A percentile compares a stretch with the other conserved stretches of the same genome.
Evolutionary conservation across 2,113 vertebrate genomes (phyloP).

Genomic region (Lophotis ruficrista): DNA sequence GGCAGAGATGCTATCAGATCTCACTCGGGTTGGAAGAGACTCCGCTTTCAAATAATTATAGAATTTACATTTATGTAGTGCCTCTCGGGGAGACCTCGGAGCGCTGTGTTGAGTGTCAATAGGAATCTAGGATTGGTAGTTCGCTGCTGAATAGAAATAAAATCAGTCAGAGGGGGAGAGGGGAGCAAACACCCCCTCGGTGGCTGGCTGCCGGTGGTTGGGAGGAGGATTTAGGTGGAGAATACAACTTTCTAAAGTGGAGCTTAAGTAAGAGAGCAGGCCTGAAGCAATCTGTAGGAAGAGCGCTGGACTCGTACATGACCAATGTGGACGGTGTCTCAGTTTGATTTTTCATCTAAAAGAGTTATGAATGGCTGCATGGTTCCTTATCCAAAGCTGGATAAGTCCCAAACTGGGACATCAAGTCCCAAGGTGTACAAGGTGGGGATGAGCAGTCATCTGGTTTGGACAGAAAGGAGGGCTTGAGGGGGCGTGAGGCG

Average conservation of each 20-base stretch:
- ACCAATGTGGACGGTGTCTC: not conserved
- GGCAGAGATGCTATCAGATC: conserved; percentile 52
- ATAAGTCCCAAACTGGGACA: not conserved
- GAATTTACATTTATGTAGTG: conserved; percentile 55
- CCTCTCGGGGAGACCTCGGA: conserved; percentile 26
- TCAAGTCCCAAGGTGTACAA: not conserved
- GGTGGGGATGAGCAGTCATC: not conserved
- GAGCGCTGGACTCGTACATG: fast-evolving
- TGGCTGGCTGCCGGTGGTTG: not conserved
- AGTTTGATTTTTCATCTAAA: not conserved
- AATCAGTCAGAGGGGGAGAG: not conserved
- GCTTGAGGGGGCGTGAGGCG: fast-evolving
- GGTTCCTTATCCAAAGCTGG: not conserved
- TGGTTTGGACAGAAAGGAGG: not conserved
- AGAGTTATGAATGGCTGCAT: not conserved
- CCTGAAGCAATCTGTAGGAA: not conserved
- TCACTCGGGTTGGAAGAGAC: conserved; percentile 53
- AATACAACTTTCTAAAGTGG: not conserved
- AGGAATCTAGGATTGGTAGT: not conserved
- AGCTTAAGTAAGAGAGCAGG: not conserved
- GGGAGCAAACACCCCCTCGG: not conserved
- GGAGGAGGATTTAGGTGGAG: not conserved
- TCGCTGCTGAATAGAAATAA: not conserved
- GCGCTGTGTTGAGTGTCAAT: not conserved
- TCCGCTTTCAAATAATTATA: conserved; percentile 57